Percentiles rank a stretch among this genome's conserved stretches.
Evolutionary conservation across 2,113 vertebrate genomes (phyloP).

Genomic region (Camelus bactrianus): DNA sequence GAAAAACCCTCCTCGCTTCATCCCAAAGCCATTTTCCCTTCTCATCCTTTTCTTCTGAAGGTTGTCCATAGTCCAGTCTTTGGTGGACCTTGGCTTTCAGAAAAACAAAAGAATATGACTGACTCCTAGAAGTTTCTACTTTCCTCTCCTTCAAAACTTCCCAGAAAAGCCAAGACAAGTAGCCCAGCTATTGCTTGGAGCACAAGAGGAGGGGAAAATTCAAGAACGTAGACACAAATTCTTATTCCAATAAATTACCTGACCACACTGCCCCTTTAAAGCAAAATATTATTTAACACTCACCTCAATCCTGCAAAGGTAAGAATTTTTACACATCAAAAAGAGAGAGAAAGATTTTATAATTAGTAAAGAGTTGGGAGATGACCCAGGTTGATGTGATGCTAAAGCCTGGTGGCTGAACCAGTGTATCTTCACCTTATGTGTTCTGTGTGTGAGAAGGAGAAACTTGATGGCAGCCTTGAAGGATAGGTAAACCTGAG

Average conservation of each 20-base stretch:
- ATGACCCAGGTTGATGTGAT: neutral
- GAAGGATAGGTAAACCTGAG: neutral
- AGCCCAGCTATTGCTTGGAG: neutral
- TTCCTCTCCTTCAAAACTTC: neutral
- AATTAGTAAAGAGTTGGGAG: neutral
- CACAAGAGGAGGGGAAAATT: neutral
- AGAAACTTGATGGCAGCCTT: neutral
- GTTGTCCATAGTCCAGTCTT: neutral
- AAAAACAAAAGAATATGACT: neutral
- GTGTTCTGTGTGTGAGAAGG: neutral
- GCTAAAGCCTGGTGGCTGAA: neutral
- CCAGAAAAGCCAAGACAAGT: neutral
- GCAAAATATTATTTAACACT: conserved; percentile 20
- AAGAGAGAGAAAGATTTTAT: neutral
- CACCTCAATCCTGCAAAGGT: neutral
- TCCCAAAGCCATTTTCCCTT: neutral
- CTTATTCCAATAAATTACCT: conserved; percentile 45
- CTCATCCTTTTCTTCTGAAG: neutral
- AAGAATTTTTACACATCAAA: conserved; percentile 9
- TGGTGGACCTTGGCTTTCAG: neutral
- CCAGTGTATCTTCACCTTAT: neutral
- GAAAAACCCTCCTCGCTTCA: neutral
- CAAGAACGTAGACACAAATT: neutral
- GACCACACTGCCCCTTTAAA: neutral
- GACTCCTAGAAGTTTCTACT: neutral